These are phyloP conservation scores for Hesperia comma DNA, from an alignment of 2,888 invertebrate genomes.

Conservation along the genomic window DNA sequence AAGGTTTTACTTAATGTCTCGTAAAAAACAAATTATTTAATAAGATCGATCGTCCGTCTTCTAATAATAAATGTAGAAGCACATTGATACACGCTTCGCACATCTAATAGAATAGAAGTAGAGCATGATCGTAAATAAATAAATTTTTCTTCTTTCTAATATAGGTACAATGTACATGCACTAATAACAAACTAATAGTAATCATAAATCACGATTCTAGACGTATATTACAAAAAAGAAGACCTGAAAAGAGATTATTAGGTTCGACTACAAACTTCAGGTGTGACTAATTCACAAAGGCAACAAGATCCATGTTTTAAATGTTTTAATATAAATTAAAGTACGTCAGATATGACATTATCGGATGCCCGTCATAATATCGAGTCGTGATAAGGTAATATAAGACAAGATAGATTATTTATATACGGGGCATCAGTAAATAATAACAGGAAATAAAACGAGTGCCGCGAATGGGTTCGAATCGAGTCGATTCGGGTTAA, in stretches of 20 bases:
- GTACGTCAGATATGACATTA: conserved; percentile 12
- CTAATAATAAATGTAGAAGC: conserved; percentile 1
- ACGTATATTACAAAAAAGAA: no score
- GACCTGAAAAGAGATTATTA: no score
- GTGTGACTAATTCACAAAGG: neutral
- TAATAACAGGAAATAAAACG: conserved; percentile 47
- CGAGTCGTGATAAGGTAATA: conserved; percentile 23
- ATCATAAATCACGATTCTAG: neutral
- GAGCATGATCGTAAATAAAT: neutral
- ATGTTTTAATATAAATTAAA: conserved; percentile 4
- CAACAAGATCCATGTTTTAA: conserved; percentile 2
- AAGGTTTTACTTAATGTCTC: neutral
- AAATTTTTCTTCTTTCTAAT: neutral
- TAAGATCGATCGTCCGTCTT: neutral
- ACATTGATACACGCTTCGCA: neutral
- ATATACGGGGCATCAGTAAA: conserved; percentile 29
- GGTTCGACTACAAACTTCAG: no score
- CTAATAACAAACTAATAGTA: neutral
- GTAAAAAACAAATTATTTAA: neutral
- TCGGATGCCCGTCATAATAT: conserved; percentile 29
- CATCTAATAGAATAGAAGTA: conserved; percentile 1
- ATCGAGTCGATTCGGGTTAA: conserved; percentile 53
- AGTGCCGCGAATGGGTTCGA: conserved; percentile 48
- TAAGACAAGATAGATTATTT: neutral
- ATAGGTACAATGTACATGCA: neutral